phyloP scores from a whole-genome alignment of 2,113 vertebrate species.

The Triplophysa rosa region DNA sequence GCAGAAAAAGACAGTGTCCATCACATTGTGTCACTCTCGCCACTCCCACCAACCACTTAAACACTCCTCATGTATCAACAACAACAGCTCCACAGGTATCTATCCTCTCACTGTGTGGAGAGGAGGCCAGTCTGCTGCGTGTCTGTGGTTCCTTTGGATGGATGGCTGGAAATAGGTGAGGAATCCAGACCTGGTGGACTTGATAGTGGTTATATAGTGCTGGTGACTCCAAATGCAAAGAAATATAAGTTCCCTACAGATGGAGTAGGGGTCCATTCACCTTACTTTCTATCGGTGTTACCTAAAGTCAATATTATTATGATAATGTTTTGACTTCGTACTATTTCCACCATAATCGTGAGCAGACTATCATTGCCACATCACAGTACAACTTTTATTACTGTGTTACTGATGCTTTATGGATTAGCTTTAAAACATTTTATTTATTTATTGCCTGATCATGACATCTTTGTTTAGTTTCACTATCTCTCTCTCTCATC shows the following conservation, averaged over 20 bases:
- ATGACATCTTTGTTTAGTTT: conserved; percentile 47
- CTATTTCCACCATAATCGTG: conserved; percentile 45
- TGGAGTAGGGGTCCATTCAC: conserved; percentile 60
- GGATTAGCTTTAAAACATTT: conserved; percentile 57
- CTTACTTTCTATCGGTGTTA: conserved; percentile 64
- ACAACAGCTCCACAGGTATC: conserved; percentile 45
- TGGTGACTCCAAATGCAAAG: conserved; percentile 52
- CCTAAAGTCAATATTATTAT: conserved; percentile 57
- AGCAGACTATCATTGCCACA: conserved; percentile 45
- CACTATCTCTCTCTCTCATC: conserved; percentile 1
- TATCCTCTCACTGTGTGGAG: conserved; percentile 46
- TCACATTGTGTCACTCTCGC: conserved; percentile 13
- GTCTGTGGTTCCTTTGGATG: conserved; percentile 31
- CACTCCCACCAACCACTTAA: conserved; percentile 18
- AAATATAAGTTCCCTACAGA: conserved; percentile 32
- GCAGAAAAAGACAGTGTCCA: conserved; percentile 26
- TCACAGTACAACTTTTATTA: conserved; percentile 48
- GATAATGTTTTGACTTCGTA: conserved; percentile 42
- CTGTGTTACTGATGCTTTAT: conserved; percentile 52
- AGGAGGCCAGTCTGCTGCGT: conserved; percentile 41
- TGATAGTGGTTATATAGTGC: conserved; percentile 32
- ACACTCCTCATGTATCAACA: conserved; percentile 41
- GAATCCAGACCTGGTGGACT: conserved; percentile 29
- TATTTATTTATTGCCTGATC: conserved; percentile 49
- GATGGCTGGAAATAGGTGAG: conserved; percentile 31